Evolutionary conservation across 1,140 invertebrate genomes (phyloP).

Genomic region (Eriocheir sinensis): DNA sequence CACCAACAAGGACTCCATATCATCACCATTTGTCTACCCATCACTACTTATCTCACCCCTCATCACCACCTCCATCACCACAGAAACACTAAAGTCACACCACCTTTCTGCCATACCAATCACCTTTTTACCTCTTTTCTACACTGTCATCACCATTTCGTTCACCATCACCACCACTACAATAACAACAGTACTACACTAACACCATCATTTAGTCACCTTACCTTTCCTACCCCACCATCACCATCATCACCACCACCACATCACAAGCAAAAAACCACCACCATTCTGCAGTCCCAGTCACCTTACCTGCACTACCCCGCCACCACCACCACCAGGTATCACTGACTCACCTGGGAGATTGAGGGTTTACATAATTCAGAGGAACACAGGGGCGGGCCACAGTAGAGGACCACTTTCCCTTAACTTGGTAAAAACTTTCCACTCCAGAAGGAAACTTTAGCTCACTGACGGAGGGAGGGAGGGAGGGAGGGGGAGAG

Average conservation of each 20-base stretch:
- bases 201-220: background rate
- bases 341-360: slow-evolving; percentile 11
- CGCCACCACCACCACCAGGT: background rate
- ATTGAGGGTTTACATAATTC: slow-evolving; percentile 6
- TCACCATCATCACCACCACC: background rate
- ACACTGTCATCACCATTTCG: too few species aligned
- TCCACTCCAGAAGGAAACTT: slow-evolving; percentile 23
- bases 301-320: too few species aligned
- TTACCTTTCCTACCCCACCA: background rate
- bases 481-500: background rate
- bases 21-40: background rate
- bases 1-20: background rate
- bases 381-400: background rate
- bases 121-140: too few species aligned
- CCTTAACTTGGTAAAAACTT: slow-evolving; percentile 7
- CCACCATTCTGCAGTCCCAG: too few species aligned
- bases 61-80: background rate
- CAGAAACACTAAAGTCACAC: background rate
- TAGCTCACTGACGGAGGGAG: background rate
- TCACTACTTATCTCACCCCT: background rate
- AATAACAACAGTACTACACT: too few species aligned
- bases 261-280: too few species aligned
- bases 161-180: background rate
- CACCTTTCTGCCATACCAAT: too few species aligned
- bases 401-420: slow-evolving; percentile 4